Conservation (phyloP, 35 echinoderm and acorn worm genomes). For the Hemicentrotus pulcherrimus region DNA sequence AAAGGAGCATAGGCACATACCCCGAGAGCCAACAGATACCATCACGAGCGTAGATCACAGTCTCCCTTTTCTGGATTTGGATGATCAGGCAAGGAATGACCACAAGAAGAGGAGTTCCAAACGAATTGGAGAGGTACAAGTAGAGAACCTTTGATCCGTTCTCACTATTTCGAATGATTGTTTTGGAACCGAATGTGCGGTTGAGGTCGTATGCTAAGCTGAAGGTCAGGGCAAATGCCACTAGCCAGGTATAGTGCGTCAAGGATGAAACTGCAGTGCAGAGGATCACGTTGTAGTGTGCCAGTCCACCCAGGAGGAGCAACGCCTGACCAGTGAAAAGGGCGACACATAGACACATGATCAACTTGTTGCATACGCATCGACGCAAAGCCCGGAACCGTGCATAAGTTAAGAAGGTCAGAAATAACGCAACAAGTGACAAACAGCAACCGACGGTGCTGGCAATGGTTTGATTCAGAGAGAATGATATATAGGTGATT, state of each 20-base stretch:
- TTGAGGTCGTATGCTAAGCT: constrained; percentile 41
- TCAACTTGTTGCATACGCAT: constrained; percentile 25
- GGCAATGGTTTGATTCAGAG: background rate
- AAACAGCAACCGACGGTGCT: constrained; percentile 20
- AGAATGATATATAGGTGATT: background rate
- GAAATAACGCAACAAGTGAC: background rate
- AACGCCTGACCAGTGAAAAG: constrained; percentile 9
- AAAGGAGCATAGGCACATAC: background rate
- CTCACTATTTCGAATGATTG: background rate
- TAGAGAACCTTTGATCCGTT: background rate
- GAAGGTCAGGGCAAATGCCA: constrained; percentile 41
- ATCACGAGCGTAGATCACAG: background rate
- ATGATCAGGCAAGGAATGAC: constrained; percentile 36
- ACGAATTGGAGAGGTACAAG: background rate
- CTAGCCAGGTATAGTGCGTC: constrained; percentile 26
- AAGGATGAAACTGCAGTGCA: background rate
- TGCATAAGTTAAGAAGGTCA: background rate
- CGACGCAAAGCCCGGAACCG: background rate
- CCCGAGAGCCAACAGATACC: constrained; percentile 33
- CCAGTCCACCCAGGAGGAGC: constrained; percentile 9
- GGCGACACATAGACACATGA: constrained; percentile 26
- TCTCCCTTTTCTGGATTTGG: constrained; percentile 12
- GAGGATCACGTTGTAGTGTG: background rate
- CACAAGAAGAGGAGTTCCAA: constrained; percentile 16
- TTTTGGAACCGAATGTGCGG: constrained; percentile 15